phyloP scores from a whole-genome alignment of 2,888 invertebrate species.

The Sminthurides aquaticus region DNA sequence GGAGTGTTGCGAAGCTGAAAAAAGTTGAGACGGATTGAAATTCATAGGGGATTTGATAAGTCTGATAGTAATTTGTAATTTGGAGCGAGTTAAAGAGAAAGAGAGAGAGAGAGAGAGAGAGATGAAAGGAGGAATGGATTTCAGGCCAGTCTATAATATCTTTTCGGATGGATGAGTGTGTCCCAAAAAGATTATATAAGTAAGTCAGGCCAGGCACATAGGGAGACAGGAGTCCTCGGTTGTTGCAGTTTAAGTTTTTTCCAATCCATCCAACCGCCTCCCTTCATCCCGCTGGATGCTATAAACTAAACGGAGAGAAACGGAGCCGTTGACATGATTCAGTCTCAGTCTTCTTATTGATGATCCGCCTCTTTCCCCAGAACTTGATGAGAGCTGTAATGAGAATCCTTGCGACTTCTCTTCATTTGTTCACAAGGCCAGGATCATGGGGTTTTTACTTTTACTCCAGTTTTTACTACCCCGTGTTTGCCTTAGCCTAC shows the following conservation, averaged over 20 bases:
- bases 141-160: constrained; percentile 24
- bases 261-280: too few species aligned
- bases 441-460: neutral
- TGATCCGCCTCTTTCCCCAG: too few species aligned
- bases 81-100: constrained; percentile 9
- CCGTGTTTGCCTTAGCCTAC: neutral
- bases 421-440: neutral
- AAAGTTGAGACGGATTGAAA: constrained; percentile 35
- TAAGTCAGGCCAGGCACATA: too few species aligned
- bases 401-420: neutral
- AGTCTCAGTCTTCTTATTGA: neutral
- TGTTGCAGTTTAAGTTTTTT: too few species aligned
- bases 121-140: constrained; percentile 18
- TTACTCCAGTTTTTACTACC: neutral
- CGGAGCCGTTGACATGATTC: neutral
- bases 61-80: constrained; percentile 28
- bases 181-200: neutral
- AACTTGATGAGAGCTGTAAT: too few species aligned
- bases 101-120: constrained; percentile 12
- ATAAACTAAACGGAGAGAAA: too few species aligned
- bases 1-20: constrained; percentile 31
- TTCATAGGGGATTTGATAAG: constrained; percentile 33
- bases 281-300: too few species aligned
- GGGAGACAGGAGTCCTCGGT: too few species aligned
- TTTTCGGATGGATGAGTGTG: neutral